Percentiles rank a stretch among this genome's conserved stretches.
These are phyloP conservation scores for Gopherus flavomarginatus DNA, from an alignment of 2,113 vertebrate genomes.

Conservation along the genomic window DNA sequence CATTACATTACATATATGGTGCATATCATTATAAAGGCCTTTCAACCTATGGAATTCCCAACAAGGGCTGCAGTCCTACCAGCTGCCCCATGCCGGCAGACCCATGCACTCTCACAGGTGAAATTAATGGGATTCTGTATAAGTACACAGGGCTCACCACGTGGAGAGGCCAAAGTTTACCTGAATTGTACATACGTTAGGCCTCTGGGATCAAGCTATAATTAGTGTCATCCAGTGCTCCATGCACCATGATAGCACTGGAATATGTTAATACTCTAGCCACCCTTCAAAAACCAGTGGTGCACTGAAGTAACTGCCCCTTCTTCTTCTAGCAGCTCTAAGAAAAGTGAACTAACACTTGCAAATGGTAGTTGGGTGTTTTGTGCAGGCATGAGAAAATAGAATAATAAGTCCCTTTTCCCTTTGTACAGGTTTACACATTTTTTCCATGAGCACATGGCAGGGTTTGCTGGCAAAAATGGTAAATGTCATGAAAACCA, in stretches of 20 bases:
- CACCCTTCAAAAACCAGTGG: not conserved
- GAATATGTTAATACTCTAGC: not conserved
- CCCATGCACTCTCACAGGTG: not conserved
- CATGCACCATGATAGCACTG: not conserved
- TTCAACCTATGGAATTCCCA: not conserved
- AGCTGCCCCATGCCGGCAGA: not conserved
- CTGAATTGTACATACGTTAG: fast-evolving
- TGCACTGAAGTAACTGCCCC: not conserved
- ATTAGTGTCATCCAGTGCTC: not conserved
- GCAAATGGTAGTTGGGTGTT: not conserved
- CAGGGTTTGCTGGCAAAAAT: not conserved
- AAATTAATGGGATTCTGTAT: not conserved
- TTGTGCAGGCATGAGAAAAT: not conserved
- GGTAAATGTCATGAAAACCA: not conserved
- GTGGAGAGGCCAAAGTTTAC: not conserved
- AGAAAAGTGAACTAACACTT: not conserved
- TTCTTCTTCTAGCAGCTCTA: not conserved
- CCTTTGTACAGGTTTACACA: not conserved
- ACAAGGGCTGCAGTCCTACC: not conserved
- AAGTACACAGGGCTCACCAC: not conserved
- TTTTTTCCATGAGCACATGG: not conserved
- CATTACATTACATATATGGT: not conserved
- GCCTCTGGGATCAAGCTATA: fast-evolving
- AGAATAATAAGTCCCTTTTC: not conserved
- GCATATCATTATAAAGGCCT: not conserved